Conservation (phyloP, 2,888 invertebrate genomes). For the Drosophila nigricruria region DNA sequence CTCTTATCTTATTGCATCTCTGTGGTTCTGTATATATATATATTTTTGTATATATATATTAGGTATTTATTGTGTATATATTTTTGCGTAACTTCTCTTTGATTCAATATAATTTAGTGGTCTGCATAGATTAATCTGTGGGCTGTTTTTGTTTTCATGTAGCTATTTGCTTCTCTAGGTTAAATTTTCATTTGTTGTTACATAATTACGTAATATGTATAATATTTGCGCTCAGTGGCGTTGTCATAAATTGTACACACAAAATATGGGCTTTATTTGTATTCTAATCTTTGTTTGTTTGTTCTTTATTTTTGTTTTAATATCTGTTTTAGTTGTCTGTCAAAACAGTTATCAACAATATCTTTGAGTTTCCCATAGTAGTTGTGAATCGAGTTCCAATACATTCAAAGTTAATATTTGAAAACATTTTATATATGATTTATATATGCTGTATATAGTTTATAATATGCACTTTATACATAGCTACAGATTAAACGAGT, state of each 20-base stretch:
- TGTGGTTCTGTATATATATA: slow-evolving; percentile 30
- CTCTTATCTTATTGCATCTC: slow-evolving; percentile 22
- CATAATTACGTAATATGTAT: slow-evolving; percentile 25
- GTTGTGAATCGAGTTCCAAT: slow-evolving; percentile 24
- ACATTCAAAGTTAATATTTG: slow-evolving; percentile 14
- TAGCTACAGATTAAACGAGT: slow-evolving; percentile 19
- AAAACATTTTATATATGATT: slow-evolving; percentile 11
- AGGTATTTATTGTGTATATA: slow-evolving; percentile 48
- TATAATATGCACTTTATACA: slow-evolving; percentile 30
- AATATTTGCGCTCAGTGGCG: slow-evolving; percentile 42
- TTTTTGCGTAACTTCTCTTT: slow-evolving; percentile 38
- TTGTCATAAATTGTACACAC: slow-evolving; percentile 62
- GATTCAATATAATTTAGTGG: slow-evolving; percentile 31
- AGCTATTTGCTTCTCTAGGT: slow-evolving; percentile 33
- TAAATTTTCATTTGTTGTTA: slow-evolving; percentile 44
- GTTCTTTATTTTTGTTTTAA: slow-evolving; percentile 9
- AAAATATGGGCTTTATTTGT: slow-evolving; percentile 67
- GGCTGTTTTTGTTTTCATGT: slow-evolving; percentile 51
- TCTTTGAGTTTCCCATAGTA: slow-evolving; percentile 31
- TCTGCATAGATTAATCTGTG: slow-evolving; percentile 65
- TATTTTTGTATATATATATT: slow-evolving; percentile 31
- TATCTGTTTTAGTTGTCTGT: slow-evolving; percentile 31
- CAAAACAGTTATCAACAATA: slow-evolving; percentile 34
- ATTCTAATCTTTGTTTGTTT: slow-evolving; percentile 30
- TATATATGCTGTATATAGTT: slow-evolving; percentile 9